Percentiles rank a stretch among this genome's conserved stretches.
Evolutionary conservation across 2,888 invertebrate species (phyloP).

Genomic region (Oasisia sp.): DNA sequence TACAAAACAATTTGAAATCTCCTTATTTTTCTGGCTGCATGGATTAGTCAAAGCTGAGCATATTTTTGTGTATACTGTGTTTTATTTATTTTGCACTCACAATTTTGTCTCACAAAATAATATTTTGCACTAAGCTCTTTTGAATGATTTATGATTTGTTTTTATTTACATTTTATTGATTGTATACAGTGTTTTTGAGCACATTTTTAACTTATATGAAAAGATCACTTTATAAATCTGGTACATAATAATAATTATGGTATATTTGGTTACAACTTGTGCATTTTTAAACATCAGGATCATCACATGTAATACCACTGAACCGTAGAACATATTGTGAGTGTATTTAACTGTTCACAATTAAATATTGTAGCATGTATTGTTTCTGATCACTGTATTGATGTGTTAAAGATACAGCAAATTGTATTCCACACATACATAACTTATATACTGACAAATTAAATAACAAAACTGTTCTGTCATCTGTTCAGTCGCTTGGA

Average conservation of each 20-base stretch:
- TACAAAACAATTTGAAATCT: neutral
- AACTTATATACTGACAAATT: no score
- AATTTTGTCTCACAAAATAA: no score
- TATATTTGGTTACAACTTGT: neutral
- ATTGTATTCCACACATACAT: no score
- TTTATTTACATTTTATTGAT: no score
- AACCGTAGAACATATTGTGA: neutral
- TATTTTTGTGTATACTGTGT: neutral
- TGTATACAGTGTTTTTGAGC: no score
- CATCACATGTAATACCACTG: neutral
- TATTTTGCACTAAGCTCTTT: no score
- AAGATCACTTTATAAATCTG: no score
- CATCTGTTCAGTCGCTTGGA: neutral
- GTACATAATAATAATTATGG: neutral
- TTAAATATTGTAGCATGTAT: neutral
- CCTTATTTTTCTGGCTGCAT: neutral
- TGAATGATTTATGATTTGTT: no score
- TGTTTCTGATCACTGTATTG: neutral
- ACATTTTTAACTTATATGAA: no score
- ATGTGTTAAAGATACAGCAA: neutral
- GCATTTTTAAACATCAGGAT: neutral
- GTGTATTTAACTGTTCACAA: neutral
- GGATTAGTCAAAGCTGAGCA: neutral
- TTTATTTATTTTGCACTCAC: constrained; percentile 17
- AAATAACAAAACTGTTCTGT: neutral